Evolutionary conservation across 1,140 invertebrate species (phyloP), one percentile per base, ranked within the genome.

Genomic region (Phenacoccus solenopsis): DNA sequence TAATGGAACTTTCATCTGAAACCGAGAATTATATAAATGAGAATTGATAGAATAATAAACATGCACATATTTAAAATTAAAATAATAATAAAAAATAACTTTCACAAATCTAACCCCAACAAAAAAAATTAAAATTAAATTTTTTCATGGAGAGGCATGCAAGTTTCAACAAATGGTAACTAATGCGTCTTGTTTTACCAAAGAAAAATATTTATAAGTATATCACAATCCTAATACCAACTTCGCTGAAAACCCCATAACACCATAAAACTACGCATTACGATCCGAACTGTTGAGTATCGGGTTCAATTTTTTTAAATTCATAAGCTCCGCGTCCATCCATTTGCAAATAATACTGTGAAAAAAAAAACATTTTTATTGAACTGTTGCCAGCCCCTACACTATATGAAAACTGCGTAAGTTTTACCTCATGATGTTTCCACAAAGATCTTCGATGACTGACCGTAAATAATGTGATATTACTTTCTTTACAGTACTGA

Each of bases 381-480:
- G 30, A n/a, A 7, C 30, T 5, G 13, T 32, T 32, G 30, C 30
- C 5, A 32, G 5, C 13, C 13, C 5, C 30, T n/a, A n/a, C n/a
- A 7, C 32, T n/a, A n/a, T 4, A 28, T 30, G 21, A 28, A 21
- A 38, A 28, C 12, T 35, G 10, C 20, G 13, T 69, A 32, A 69
- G 61, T 56, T 56, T 76, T 80, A 88, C 87, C 81, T 97, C 94
- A 79, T 98, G 96, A 82, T 98, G 93, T 78, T 89, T 89, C 96
- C 95, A 98, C 10, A 98, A 80, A 0, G 94, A 96, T 78, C 94
- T 94, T 72, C 96, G 85, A 81, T 99, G 96, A 1, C 93, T 96
- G 25, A 98, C 95, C 0, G 96, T 99, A 78, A 99, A 95, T 24
- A 99, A 80, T 20, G 95, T 95, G 76, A 99, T 98, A 38, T 92